These are phyloP conservation scores for Jaculus jaculus DNA, from an alignment of 2,113 vertebrate genomes.

Conservation along the genomic window DNA sequence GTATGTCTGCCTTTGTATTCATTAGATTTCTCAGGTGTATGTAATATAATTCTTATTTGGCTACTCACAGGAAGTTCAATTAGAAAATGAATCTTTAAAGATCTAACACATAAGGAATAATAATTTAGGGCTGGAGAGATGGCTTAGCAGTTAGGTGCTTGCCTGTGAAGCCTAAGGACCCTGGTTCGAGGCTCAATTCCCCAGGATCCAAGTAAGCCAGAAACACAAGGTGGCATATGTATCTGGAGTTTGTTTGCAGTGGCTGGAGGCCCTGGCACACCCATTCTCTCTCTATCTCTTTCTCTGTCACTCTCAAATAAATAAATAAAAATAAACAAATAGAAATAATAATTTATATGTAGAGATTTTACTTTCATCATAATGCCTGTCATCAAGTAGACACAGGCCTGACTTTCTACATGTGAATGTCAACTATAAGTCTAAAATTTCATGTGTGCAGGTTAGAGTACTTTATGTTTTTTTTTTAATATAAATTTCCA, in stretches of 20 bases:
- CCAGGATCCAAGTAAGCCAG: too few relatives aligned
- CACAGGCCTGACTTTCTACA: slow-evolving; percentile 7
- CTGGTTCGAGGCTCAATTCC: too few relatives aligned
- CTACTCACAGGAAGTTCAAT: not conserved
- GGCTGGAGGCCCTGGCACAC: too few relatives aligned
- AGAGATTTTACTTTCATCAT: slow-evolving; percentile 28
- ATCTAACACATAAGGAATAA: slow-evolving; percentile 37
- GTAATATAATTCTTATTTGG: not conserved
- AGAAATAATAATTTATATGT: slow-evolving; percentile 39
- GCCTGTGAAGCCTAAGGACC: too few relatives aligned
- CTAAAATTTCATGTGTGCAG: not conserved
- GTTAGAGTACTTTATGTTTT: not conserved
- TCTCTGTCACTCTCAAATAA: too few relatives aligned
- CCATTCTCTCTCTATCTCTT: too few relatives aligned
- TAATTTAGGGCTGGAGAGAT: too few relatives aligned
- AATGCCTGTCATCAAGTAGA: not conserved
- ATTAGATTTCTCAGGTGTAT: not conserved
- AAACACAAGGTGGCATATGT: too few relatives aligned
- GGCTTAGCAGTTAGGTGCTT: too few relatives aligned
- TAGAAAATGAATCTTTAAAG: slow-evolving; percentile 27
- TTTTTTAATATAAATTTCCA: not conserved
- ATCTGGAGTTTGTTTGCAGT: too few relatives aligned
- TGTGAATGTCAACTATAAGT: not conserved
- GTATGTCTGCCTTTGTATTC: not conserved
- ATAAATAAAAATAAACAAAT: too few relatives aligned